A percentile compares a stretch with the other conserved stretches of the same genome.
Conservation (phyloP, 2,113 vertebrate species). For the Solea senegalensis region DNA sequence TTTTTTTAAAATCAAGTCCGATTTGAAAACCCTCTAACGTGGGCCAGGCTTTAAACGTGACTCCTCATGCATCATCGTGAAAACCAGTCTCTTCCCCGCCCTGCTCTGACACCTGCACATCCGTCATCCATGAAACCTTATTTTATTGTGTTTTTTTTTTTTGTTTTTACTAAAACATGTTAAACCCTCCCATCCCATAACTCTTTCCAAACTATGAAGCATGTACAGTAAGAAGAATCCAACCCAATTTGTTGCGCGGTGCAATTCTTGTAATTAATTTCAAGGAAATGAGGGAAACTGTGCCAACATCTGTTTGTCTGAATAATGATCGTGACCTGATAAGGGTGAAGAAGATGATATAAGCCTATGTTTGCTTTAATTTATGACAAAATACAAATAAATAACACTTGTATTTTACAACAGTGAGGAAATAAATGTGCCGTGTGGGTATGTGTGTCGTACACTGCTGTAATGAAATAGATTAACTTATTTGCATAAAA, state of each 20-base stretch:
- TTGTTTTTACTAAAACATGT: neutral
- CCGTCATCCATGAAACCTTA: neutral
- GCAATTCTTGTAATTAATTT: constrained; percentile 59
- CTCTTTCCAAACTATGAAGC: no score
- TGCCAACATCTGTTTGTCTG: constrained; percentile 66
- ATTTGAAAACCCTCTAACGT: no score
- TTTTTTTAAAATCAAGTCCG: no score
- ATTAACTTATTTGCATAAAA: neutral
- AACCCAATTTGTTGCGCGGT: constrained; percentile 12
- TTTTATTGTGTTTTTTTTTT: no score
- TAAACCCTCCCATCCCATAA: neutral
- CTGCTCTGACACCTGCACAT: neutral
- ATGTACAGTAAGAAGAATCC: neutral
- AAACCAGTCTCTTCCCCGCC: no score
- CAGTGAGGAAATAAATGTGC: constrained; percentile 51
- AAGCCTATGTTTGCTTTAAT: constrained; percentile 55
- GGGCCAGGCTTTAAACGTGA: no score
- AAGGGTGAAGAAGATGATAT: constrained; percentile 50
- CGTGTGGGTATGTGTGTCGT: constrained; percentile 13
- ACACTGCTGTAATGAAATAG: constrained; percentile 13
- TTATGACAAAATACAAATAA: constrained; percentile 51
- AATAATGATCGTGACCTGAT: constrained; percentile 75
- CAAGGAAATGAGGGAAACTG: constrained; percentile 57
- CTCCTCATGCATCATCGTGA: neutral
- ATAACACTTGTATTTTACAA: constrained; percentile 21